Evolutionary conservation across 2,113 vertebrate species (phyloP).

Genomic region (Cyanoderma ruficeps): DNA sequence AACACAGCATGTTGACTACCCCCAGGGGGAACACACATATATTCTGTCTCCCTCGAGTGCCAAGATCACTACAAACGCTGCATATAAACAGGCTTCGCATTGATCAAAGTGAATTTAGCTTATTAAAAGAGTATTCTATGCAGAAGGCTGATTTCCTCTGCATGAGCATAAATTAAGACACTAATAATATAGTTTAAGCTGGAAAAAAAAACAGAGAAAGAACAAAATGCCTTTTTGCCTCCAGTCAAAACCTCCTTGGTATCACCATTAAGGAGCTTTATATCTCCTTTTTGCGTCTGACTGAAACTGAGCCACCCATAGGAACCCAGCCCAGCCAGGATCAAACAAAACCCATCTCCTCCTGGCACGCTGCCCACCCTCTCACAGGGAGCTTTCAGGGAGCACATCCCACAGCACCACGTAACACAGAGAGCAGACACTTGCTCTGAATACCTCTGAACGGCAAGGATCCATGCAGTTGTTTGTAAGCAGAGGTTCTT

Average conservation of each 20-base stretch:
- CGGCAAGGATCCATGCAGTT: background rate
- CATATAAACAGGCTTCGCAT: background rate
- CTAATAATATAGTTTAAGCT: background rate
- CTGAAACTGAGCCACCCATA: background rate
- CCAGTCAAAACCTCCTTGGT: constrained; percentile 1
- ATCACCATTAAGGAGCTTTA: background rate
- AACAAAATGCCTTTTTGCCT: constrained; percentile 49
- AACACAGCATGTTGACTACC: background rate
- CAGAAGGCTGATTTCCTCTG: background rate
- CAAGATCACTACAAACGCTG: background rate
- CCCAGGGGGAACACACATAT: background rate
- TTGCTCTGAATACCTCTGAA: background rate
- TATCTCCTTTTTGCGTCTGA: background rate
- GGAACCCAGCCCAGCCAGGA: background rate
- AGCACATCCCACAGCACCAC: background rate
- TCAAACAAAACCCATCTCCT: background rate
- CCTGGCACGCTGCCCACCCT: accelerated
- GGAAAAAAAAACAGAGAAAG: background rate
- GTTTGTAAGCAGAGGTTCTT: background rate
- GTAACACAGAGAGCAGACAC: background rate
- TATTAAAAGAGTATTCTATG: background rate
- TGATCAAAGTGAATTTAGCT: constrained; percentile 53
- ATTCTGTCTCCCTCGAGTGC: background rate
- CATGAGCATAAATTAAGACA: background rate
- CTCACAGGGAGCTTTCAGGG: background rate